Evolutionary conservation across 2,797 vertebrate genomes (phyloP), one percentile per base, ranked within the genome.

Genomic region (Mormyrus hasselquistii): DNA sequence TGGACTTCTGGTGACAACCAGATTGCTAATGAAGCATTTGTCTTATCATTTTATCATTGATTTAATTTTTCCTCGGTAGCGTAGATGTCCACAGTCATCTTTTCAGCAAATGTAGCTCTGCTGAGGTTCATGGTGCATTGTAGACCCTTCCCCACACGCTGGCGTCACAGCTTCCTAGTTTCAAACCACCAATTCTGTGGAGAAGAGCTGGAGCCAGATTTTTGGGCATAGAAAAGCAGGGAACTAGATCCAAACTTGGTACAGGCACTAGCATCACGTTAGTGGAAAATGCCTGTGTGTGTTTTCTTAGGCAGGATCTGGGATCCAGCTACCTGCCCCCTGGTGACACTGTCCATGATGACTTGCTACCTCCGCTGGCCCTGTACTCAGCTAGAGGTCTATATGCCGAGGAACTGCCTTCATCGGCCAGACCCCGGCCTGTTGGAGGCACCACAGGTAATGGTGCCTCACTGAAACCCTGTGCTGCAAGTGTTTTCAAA

Each of bases 401-500:
- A 22, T 99, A 97, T 88, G 93, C 95, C 0, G 98, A 98, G 34
- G 97, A 99, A 73, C 93, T 96, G 34, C 97, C 97, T 0, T 97
- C 97, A 0, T 97, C 97, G 50, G 97, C 97, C 84, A 96, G 98
- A 90, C 98, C 98, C 2, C 96, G 98, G 14, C 98, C 98, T 9
- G 97, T 99, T 8, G 98, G 98, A 90, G 97, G 97, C 91, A 98
- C 97, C 91, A 95, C 98, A 97, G 98, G 98, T 99, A 96, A 19
- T 2, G 5, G 2, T 55, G 25, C 52, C 10, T 53, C 50, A 57
- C 79, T n/a, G 19, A 47, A 83, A 83, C 47, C 47, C 79, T 22
- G 34, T 41, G 69, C 14, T 76, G 29, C 14, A 38, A 38, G 16
- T 7, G 38, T 76, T 76, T 73, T 76, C 34, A 41, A 41, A 41